These are phyloP conservation scores for Dynastes hyllus DNA, from an alignment of 2,888 invertebrate genomes.

Conservation along the genomic window DNA sequence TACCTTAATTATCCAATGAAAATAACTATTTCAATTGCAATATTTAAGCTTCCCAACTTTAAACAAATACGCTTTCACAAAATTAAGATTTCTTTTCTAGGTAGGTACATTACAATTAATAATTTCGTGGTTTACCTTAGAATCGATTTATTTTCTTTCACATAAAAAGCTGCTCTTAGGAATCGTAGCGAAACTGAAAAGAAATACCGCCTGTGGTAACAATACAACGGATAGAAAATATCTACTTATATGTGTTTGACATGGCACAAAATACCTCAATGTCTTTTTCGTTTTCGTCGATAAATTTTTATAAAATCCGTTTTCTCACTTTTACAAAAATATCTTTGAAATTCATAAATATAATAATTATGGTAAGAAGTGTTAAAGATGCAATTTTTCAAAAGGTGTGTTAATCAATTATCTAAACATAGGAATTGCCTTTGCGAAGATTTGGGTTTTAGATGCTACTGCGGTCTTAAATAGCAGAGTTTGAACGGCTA, in stretches of 20 bases:
- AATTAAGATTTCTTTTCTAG: neutral
- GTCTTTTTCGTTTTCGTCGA: neutral
- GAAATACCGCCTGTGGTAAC: constrained; percentile 33
- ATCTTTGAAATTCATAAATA: constrained; percentile 35
- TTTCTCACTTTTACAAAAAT: constrained; percentile 49
- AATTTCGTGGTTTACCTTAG: constrained; percentile 23
- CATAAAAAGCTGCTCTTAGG: too few relatives aligned
- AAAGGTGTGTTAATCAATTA: neutral
- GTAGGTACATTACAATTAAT: neutral
- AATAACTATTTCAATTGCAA: neutral
- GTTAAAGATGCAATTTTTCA: constrained; percentile 14
- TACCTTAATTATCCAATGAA: constrained; percentile 5
- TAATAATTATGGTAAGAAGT: neutral
- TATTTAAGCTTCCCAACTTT: constrained; percentile 14
- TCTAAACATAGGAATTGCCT: neutral
- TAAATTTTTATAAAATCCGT: constrained; percentile 39
- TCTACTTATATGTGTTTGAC: constrained; percentile 57
- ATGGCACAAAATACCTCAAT: constrained; percentile 60
- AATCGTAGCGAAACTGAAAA: too few relatives aligned
- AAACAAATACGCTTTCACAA: constrained; percentile 12
- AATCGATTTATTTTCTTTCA: neutral
- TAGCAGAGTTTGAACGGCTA: too few relatives aligned
- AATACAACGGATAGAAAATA: constrained; percentile 55
- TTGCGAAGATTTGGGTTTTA: too few relatives aligned
- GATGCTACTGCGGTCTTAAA: too few relatives aligned